These are phyloP conservation scores for Armadillidium nasatum DNA, from an alignment of 1,140 invertebrate species.

Conservation along the genomic window DNA sequence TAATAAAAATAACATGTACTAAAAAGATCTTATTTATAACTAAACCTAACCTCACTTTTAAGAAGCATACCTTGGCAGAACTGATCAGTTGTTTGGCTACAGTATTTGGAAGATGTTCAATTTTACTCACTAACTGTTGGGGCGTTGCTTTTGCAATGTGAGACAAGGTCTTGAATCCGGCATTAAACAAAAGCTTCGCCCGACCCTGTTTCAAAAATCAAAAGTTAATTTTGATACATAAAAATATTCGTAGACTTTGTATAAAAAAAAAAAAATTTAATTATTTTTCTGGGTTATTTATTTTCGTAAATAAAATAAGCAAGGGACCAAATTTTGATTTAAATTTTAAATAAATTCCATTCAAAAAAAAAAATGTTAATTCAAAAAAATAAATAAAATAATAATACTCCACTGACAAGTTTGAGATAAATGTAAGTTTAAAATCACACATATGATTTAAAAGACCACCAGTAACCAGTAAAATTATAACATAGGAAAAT, in stretches of 20 bases:
- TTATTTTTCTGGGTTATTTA: background rate
- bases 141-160: slow-evolving; percentile 67
- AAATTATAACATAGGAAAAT: background rate
- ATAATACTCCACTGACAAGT: too few species aligned
- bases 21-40: too few species aligned
- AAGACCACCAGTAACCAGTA: background rate
- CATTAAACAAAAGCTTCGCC: slow-evolving; percentile 73
- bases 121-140: slow-evolving; percentile 57
- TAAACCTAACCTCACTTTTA: background rate
- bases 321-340: background rate
- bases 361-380: background rate
- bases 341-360: background rate
- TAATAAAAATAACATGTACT: too few species aligned
- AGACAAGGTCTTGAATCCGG: slow-evolving; percentile 71
- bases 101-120: slow-evolving; percentile 66
- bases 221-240: background rate
- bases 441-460: too few species aligned
- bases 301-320: background rate
- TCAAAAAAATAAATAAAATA: background rate
- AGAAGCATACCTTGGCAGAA: slow-evolving; percentile 66
- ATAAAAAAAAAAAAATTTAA: too few species aligned
- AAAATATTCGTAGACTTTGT: background rate
- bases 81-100: slow-evolving; percentile 71
- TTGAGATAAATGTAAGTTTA: background rate
- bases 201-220: slow-evolving; percentile 59